Evolutionary conservation across 2,888 invertebrate species (phyloP).

Genomic region (Acleris literana): DNA sequence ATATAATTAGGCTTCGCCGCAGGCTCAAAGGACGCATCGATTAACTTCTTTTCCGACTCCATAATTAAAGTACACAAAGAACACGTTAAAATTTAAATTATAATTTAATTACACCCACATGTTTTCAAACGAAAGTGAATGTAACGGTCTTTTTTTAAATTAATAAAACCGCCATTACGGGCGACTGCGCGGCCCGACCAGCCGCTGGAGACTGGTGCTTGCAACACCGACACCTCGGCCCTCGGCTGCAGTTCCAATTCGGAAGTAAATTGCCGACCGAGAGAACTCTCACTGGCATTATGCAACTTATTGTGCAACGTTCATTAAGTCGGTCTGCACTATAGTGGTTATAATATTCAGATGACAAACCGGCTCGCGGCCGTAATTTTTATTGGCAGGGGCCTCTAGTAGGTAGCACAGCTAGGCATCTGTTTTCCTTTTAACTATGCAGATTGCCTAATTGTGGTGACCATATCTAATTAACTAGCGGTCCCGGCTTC

Average conservation of each 20-base stretch:
- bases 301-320: constrained; percentile 68
- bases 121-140: constrained; percentile 23
- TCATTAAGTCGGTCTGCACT: constrained; percentile 40
- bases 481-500: too few relatives aligned
- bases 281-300: constrained; percentile 66
- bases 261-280: constrained; percentile 67
- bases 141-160: constrained; percentile 6
- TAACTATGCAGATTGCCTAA: too few relatives aligned
- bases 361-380: background rate
- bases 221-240: constrained; percentile 43
- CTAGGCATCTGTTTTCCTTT: too few relatives aligned
- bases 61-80: constrained; percentile 47
- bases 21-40: constrained; percentile 50
- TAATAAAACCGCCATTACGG: constrained; percentile 43
- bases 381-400: too few relatives aligned
- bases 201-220: constrained; percentile 68
- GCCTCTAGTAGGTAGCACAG: too few relatives aligned
- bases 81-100: constrained; percentile 9
- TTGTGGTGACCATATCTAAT: too few relatives aligned
- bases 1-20: constrained; percentile 78
- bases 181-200: constrained; percentile 73
- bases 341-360: constrained; percentile 10
- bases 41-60: constrained; percentile 64
- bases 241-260: constrained; percentile 57
- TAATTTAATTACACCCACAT: constrained; percentile 21